Evolutionary conservation across 2,113 vertebrate species (phyloP).

Genomic region (Pterophyllum scalare): DNA sequence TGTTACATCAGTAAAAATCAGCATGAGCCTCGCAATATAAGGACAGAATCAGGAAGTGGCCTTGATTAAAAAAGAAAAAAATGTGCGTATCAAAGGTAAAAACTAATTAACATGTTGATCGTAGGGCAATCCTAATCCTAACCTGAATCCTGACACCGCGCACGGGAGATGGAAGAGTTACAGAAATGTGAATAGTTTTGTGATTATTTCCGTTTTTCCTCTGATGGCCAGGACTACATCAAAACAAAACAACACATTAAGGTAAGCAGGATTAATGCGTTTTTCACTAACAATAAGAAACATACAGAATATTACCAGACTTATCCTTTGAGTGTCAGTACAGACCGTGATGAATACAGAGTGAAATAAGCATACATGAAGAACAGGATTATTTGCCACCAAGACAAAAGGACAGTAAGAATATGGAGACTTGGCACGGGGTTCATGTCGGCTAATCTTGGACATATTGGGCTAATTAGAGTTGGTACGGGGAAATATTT

Average conservation of each 20-base stretch:
- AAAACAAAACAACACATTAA: background rate
- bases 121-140: background rate
- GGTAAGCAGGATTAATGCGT: background rate
- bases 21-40: too few relatives aligned
- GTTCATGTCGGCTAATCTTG: conserved; percentile 65
- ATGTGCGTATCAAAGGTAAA: background rate
- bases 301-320: conserved; percentile 17
- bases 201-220: background rate
- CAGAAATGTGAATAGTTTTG: background rate
- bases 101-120: background rate
- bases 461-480: conserved; percentile 26
- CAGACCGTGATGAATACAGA: conserved; percentile 18
- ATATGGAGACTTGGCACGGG: conserved; percentile 60
- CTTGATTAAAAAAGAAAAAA: too few relatives aligned
- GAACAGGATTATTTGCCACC: conserved; percentile 30
- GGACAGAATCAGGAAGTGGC: too few relatives aligned
- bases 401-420: conserved; percentile 53
- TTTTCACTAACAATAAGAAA: conserved; percentile 30
- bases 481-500: conserved; percentile 9
- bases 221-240: background rate
- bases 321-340: conserved; percentile 24
- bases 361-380: conserved; percentile 37
- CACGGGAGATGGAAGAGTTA: too few relatives aligned
- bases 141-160: background rate
- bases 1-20: background rate